A percentile compares a stretch with the other conserved stretches of the same genome.
These are phyloP conservation scores for Festucalex cinctus DNA, from an alignment of 2,113 vertebrate genomes.

Conservation along the genomic window DNA sequence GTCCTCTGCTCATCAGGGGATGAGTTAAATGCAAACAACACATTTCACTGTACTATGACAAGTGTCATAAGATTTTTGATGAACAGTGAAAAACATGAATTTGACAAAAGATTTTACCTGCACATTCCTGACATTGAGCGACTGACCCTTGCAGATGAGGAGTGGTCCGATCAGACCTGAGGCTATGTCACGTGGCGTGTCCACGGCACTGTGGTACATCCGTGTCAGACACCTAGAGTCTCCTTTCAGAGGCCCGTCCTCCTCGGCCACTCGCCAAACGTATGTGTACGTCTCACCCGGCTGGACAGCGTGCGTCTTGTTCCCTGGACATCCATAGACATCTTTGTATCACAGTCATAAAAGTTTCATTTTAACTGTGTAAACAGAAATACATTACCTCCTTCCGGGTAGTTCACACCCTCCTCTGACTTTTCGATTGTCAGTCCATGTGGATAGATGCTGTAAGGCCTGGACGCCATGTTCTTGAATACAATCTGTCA, in stretches of 20 bases:
- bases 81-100: background rate
- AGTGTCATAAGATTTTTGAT: background rate
- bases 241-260: constrained; percentile 78
- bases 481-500: constrained; percentile 93
- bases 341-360: background rate
- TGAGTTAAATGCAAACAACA: background rate
- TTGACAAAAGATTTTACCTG: constrained; percentile 77
- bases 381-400: constrained; percentile 46
- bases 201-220: constrained; percentile 90
- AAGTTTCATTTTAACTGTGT: background rate
- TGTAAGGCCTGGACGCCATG: constrained; percentile 87
- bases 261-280: constrained; percentile 81
- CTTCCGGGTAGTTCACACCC: constrained; percentile 78
- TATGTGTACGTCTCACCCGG: constrained; percentile 86
- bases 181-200: constrained; percentile 82
- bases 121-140: constrained; percentile 81
- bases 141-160: constrained; percentile 91
- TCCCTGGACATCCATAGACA: constrained; percentile 63
- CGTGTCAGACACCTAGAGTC: constrained; percentile 89
- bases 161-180: constrained; percentile 91
- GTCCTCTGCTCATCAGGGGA: background rate
- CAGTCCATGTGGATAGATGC: constrained; percentile 95
- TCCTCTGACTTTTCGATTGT: constrained; percentile 83
- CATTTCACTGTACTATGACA: background rate
- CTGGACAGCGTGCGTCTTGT: constrained; percentile 77